A percentile compares a stretch with the other conserved stretches of the same genome.
Conservation (phyloP, 2,888 invertebrate species). For the Drosophila meridionalis region DNA sequence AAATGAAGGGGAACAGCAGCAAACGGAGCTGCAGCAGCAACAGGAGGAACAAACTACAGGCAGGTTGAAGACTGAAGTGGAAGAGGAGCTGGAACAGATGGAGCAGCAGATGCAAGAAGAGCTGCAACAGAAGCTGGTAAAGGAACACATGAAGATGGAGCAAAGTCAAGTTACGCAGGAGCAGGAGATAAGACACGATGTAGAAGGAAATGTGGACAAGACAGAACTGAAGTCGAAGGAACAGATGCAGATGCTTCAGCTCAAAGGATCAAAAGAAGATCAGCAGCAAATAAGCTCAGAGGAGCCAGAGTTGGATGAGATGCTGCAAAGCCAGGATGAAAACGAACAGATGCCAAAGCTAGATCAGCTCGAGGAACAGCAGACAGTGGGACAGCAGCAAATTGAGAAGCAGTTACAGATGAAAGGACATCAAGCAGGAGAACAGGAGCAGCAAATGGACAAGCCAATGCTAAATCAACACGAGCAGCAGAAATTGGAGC, state of each 20-base stretch:
- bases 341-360: not conserved
- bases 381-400: no score
- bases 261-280: not conserved
- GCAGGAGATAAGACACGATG: not conserved
- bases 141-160: no score
- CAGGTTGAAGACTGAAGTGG: not conserved
- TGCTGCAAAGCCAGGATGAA: not conserved
- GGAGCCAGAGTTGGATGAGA: not conserved
- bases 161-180: not conserved
- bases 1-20: not conserved
- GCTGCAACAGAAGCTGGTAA: not conserved
- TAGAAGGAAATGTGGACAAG: not conserved
- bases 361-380: not conserved
- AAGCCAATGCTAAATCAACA: not conserved
- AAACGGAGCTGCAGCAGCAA: not conserved
- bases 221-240: not conserved
- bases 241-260: not conserved
- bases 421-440: not conserved
- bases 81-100: not conserved
- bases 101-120: not conserved
- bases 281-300: not conserved
- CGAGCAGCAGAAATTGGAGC: not conserved
- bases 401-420: not conserved
- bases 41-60: not conserved
- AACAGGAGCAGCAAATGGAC: not conserved